phyloP scores from a whole-genome alignment of 2,113 vertebrate species.

The Platysternon megacephalum region DNA sequence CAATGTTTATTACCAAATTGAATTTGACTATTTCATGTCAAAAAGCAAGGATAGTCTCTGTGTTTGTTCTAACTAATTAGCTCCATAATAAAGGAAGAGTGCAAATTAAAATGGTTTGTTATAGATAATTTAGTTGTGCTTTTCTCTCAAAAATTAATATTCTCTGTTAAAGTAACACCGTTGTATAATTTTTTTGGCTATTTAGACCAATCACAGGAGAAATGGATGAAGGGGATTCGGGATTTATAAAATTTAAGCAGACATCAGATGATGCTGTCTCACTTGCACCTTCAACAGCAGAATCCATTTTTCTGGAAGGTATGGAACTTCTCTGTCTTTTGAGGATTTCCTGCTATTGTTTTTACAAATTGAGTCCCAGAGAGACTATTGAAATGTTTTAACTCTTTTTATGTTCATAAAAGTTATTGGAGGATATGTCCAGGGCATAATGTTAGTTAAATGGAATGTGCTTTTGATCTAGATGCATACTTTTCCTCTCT shows the following conservation, averaged over 20 bases:
- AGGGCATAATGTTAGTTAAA: background rate
- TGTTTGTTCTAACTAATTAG: background rate
- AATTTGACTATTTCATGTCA: background rate
- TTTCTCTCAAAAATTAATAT: background rate
- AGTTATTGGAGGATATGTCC: background rate
- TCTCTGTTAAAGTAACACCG: background rate
- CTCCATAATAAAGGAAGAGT: background rate
- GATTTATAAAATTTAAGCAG: conserved; percentile 83
- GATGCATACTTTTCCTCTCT: conserved; percentile 85
- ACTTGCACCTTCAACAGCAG: conserved; percentile 83
- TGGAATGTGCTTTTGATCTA: conserved; percentile 58
- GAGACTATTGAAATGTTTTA: background rate
- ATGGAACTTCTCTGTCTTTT: conserved; percentile 30
- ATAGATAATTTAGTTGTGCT: background rate
- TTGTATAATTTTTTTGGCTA: conserved; percentile 48
- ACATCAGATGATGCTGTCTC: conserved; percentile 85
- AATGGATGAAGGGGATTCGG: conserved; percentile 92
- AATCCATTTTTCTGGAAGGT: conserved; percentile 93
- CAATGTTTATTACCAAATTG: background rate
- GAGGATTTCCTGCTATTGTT: background rate
- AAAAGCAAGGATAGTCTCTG: background rate
- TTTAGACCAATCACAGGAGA: conserved; percentile 88
- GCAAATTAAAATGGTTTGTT: background rate
- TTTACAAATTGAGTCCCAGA: background rate
- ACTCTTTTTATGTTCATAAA: background rate